Base-by-base conservation (phyloP, 2,888 invertebrate genomes). In the Pheosia tremula region DNA sequence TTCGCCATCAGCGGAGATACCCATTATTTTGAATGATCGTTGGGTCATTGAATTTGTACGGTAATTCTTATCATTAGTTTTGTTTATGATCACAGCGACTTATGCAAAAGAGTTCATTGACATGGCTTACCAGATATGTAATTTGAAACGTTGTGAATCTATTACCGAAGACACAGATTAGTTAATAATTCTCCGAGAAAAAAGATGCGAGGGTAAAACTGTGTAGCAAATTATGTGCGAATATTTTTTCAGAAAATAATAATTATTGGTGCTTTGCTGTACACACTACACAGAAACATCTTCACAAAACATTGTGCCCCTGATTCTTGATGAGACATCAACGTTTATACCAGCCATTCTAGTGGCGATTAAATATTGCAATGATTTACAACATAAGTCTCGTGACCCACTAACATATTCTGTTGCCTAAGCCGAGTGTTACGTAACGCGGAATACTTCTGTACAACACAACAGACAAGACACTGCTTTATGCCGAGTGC, bases 331-430 rank as follows among this genome's bases (percentile, higher is more conserved):
- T 24, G 24, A 24, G 24, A 24, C 24, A 24, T 24, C 24, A 11
- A n/a, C 1, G n/a, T 47, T 47, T n/a, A 47, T n/a, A 47, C 9
- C 47, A n/a, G 24, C 10, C 57, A 24, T 54, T 54, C 49, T 64
- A 56, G 58, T 38, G 41, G 59, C 64, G 58, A 65, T 66, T 67
- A 67, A 68, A 69, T 57, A 52, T 58, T 57, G 71, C 63, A 68
- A 74, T 63, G 58, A 69, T 62, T 75, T 69, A 75, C 55, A 72
- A 74, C 55, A 72, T 66, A 56, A 68, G 69, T 67, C 11, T 58
- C 65, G 58, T 64, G 77, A 78, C 82, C 82, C 58, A 82, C 79
- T 80, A 70, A 75, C 79, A 74, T 67, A 70, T 69, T 24, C 24
- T 72, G 60, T 79, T 79, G 64, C 78, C 58, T 68, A 69, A 71